These are phyloP conservation scores for Drosophila nannoptera DNA, from an alignment of 1,140 invertebrate genomes.

Conservation along the genomic window DNA sequence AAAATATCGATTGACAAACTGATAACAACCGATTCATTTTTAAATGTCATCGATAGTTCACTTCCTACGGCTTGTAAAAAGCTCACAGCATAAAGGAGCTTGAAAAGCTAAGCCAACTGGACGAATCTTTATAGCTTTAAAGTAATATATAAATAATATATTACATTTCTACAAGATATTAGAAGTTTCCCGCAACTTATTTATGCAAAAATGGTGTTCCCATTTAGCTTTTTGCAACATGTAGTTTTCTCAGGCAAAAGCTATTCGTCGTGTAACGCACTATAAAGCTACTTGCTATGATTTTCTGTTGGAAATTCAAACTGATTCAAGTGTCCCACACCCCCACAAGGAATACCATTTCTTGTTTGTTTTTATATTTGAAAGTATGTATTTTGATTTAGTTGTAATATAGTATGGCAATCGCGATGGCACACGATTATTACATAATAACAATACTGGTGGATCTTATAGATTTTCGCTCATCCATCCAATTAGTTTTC, in stretches of 20 bases:
- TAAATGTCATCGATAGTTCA: constrained; percentile 24
- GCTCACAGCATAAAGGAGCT: background rate
- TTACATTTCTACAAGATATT: too few relatives aligned
- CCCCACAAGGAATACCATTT: constrained; percentile 6
- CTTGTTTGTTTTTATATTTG: constrained; percentile 52
- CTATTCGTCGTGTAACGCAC: background rate
- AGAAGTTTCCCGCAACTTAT: background rate
- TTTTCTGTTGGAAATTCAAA: background rate
- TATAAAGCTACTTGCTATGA: background rate
- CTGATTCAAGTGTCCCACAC: too few relatives aligned
- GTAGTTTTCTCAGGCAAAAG: background rate
- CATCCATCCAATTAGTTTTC: constrained; percentile 24
- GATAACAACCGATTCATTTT: background rate
- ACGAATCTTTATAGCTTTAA: background rate
- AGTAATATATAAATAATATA: too few relatives aligned
- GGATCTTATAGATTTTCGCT: constrained; percentile 26
- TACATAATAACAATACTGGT: constrained; percentile 55
- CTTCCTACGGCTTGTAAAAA: background rate
- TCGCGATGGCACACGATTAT: constrained; percentile 40
- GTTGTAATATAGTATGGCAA: constrained; percentile 43
- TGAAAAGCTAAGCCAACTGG: background rate
- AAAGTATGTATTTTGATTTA: constrained; percentile 62
- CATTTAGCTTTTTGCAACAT: too few relatives aligned
- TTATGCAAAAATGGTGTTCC: too few relatives aligned
- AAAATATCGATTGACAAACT: constrained; percentile 23